These are phyloP conservation scores for Gadus chalcogrammus DNA, from an alignment of 2,113 vertebrate species.

Conservation along the genomic window DNA sequence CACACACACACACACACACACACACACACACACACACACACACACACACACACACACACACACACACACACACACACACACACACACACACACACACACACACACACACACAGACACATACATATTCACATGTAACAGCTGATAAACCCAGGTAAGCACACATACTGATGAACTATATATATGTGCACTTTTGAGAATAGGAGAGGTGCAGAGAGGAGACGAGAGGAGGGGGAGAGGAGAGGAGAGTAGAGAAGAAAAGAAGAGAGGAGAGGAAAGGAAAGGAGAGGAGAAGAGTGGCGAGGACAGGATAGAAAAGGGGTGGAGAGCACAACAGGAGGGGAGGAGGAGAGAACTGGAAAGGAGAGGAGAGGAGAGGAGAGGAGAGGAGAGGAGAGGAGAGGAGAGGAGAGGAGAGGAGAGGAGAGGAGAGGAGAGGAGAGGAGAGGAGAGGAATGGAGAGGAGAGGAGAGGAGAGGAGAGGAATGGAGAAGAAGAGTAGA, in stretches of 20 bases:
- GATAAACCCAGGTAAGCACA: background rate
- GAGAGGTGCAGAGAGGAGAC: no score
- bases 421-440: background rate
- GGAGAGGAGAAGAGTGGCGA: background rate
- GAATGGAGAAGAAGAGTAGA: no score
- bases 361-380: no score
- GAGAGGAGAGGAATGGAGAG: background rate
- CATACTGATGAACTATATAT: background rate
- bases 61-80: constrained; percentile 1
- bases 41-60: background rate
- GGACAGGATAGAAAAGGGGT: no score
- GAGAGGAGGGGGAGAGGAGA: no score
- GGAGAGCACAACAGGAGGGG: no score
- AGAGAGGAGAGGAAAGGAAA: background rate
- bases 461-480: background rate
- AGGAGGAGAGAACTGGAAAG: no score
- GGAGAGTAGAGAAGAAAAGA: no score
- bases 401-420: background rate
- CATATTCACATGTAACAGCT: background rate
- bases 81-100: constrained; percentile 1
- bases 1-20: no score
- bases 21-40: no score
- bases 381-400: no score
- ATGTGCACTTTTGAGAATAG: no score
- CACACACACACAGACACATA: background rate